A percentile compares a stretch with the other conserved stretches of the same genome.
Conservation (phyloP, 1,140 invertebrate species). For the Lasioglossum albipes region DNA sequence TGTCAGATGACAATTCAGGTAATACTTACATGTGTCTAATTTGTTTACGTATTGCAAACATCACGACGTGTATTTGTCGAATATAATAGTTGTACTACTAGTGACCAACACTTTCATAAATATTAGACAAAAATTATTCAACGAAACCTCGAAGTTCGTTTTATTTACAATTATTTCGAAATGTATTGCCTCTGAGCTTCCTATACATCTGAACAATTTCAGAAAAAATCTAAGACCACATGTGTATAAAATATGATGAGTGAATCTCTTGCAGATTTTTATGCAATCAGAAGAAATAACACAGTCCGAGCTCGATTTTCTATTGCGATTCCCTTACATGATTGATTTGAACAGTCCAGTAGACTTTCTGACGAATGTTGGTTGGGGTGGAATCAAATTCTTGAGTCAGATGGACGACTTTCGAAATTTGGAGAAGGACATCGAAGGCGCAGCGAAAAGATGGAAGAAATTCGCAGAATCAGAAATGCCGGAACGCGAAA, state of each 20-base stretch:
- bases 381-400: constrained; percentile 93
- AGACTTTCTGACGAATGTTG: constrained; percentile 89
- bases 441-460: constrained; percentile 93
- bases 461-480: constrained; percentile 96
- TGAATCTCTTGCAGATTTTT: constrained; percentile 81
- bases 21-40: background rate
- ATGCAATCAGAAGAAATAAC: constrained; percentile 85
- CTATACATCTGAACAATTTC: too few species aligned
- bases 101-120: too few species aligned
- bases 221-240: too few species aligned
- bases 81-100: too few species aligned
- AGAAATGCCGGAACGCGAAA: constrained; percentile 95
- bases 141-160: too few species aligned
- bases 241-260: too few species aligned
- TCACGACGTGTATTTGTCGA: too few species aligned
- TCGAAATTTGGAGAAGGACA: constrained; percentile 93
- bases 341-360: constrained; percentile 87
- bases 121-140: too few species aligned
- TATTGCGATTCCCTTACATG: constrained; percentile 88
- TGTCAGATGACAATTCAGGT: constrained; percentile 93
- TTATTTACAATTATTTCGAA: too few species aligned
- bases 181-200: too few species aligned
- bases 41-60: too few species aligned
- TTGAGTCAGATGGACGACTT: constrained; percentile 91
- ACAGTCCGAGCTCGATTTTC: constrained; percentile 90